Percentiles rank a stretch among this genome's conserved stretches.
These are phyloP conservation scores for Oryzias sinensis DNA, from an alignment of 2,797 vertebrate genomes.

Conservation along the genomic window DNA sequence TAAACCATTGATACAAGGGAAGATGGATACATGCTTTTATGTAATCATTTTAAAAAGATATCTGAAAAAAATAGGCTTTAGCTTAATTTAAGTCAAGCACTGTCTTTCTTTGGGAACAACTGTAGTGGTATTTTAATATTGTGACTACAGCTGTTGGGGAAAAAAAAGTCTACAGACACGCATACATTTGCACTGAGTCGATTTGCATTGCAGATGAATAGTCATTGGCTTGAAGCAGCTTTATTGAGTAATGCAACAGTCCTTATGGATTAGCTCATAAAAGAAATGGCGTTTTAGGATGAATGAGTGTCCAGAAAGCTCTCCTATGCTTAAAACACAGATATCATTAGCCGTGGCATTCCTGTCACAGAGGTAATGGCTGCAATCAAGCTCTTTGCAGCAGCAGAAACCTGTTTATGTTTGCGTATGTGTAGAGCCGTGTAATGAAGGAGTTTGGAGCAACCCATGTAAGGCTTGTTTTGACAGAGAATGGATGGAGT, in stretches of 20 bases:
- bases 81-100: too few species aligned
- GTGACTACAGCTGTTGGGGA: conserved; percentile 6
- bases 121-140: neutral
- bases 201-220: conserved; percentile 53
- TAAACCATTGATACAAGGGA: too few species aligned
- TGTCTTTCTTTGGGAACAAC: too few species aligned
- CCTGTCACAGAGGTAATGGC: conserved; percentile 67
- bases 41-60: too few species aligned
- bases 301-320: conserved; percentile 64
- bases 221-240: conserved; percentile 54
- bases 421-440: conserved; percentile 19
- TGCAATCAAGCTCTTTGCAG: conserved; percentile 67
- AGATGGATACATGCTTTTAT: too few species aligned
- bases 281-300: conserved; percentile 49
- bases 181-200: conserved; percentile 17
- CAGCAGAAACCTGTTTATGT: conserved; percentile 30
- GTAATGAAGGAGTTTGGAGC: conserved; percentile 33
- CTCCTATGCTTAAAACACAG: conserved; percentile 58
- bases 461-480: conserved; percentile 50
- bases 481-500: conserved; percentile 54
- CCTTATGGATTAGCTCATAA: conserved; percentile 65
- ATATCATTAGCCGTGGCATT: conserved; percentile 67
- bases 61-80: too few species aligned
- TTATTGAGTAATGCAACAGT: conserved; percentile 47
- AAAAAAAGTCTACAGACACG: conserved; percentile 1